Percentiles rank a stretch among this genome's conserved stretches.
These are phyloP conservation scores for Matsumyia berberina DNA, from an alignment of 2,888 invertebrate species.

Conservation along the genomic window DNA sequence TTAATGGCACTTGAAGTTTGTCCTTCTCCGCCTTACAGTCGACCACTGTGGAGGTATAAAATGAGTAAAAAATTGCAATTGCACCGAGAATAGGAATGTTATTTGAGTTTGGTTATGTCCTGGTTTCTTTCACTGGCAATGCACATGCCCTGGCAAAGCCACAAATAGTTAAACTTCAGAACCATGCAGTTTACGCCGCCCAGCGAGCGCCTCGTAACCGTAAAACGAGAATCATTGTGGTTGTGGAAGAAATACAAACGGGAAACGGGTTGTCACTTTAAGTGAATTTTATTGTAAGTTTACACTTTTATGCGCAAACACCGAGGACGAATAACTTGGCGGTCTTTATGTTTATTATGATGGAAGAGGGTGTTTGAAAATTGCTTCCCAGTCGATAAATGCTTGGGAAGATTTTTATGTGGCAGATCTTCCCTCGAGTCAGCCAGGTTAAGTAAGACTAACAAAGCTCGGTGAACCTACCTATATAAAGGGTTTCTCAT, in stretches of 20 bases:
- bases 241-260: slow-evolving; percentile 58
- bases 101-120: slow-evolving; percentile 62
- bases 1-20: slow-evolving; percentile 66
- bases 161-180: slow-evolving; percentile 20
- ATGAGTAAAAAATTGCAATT: slow-evolving; percentile 61
- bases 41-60: slow-evolving; percentile 33
- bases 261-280: slow-evolving; percentile 67
- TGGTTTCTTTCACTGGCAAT: slow-evolving; percentile 52
- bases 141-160: slow-evolving; percentile 36
- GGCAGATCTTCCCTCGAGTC: too few relatives aligned
- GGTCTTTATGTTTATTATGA: slow-evolving; percentile 48
- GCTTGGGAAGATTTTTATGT: too few relatives aligned
- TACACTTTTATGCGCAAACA: slow-evolving; percentile 63
- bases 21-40: slow-evolving; percentile 29
- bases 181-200: slow-evolving; percentile 36
- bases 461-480: too few relatives aligned
- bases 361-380: slow-evolving; percentile 26
- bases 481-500: too few relatives aligned
- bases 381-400: too few relatives aligned
- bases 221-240: slow-evolving; percentile 61
- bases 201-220: slow-evolving; percentile 1
- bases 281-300: slow-evolving; percentile 70
- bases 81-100: slow-evolving; percentile 59
- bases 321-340: slow-evolving; percentile 39
- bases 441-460: too few relatives aligned